phyloP scores from a whole-genome alignment of 2,113 vertebrate genomes.

The Chaetura pelagica region DNA sequence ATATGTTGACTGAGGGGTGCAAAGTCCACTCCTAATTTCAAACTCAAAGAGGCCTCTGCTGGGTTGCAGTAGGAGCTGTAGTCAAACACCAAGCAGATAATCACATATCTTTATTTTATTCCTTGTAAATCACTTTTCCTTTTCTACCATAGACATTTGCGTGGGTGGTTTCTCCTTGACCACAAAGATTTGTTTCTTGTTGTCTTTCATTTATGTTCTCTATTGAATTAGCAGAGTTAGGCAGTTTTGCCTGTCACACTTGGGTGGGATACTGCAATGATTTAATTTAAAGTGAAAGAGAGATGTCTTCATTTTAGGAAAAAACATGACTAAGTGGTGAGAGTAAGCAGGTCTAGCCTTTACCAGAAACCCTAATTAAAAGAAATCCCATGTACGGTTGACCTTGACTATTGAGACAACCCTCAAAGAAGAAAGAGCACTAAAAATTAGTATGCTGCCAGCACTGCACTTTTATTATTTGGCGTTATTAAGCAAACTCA shows the following conservation, averaged over 20 bases:
- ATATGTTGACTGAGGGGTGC: neutral
- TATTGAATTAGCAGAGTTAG: conserved; percentile 20
- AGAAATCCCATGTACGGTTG: conserved; percentile 62
- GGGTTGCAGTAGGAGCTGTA: neutral
- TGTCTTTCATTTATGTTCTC: neutral
- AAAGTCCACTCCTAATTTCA: neutral
- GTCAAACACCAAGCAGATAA: neutral
- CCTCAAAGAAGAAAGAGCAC: conserved; percentile 68
- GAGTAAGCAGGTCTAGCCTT: conserved; percentile 52
- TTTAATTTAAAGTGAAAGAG: conserved; percentile 58
- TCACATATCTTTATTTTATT: rapidly evolving
- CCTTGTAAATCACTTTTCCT: neutral
- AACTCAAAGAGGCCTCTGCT: neutral
- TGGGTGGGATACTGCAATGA: conserved; percentile 38
- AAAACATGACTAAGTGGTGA: conserved; percentile 30
- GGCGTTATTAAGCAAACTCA: conserved; percentile 73
- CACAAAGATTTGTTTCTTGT: neutral
- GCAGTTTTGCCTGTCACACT: conserved; percentile 18
- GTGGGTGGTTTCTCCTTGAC: neutral
- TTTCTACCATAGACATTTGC: neutral
- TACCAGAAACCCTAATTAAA: conserved; percentile 70
- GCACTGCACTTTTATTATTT: conserved; percentile 70
- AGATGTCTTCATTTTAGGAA: conserved; percentile 50
- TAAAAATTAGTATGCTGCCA: conserved; percentile 74
- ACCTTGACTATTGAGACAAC: conserved; percentile 68